Conservation (phyloP, 2,797 vertebrate genomes). For the Acrossocheilus fasciatus region DNA sequence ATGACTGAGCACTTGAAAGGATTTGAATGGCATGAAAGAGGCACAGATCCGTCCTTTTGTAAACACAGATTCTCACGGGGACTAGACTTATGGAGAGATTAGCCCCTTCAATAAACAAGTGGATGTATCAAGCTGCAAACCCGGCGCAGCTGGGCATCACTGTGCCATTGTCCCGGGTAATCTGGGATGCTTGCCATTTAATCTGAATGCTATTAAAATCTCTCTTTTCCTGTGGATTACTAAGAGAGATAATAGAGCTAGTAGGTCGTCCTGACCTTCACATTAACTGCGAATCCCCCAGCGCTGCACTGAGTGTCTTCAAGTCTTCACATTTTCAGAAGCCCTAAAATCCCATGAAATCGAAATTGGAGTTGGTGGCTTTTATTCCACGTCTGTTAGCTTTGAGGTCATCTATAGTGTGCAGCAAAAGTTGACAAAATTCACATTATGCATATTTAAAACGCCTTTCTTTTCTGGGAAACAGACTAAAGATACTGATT, state of each 20-base stretch:
- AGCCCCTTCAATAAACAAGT: conserved; percentile 58
- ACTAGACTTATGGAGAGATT: conserved; percentile 54
- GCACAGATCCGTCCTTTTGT: conserved; percentile 51
- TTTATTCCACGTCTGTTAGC: background rate
- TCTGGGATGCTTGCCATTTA: conserved; percentile 54
- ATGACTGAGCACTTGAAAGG: conserved; percentile 60
- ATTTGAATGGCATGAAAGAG: conserved; percentile 60
- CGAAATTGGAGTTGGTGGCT: background rate
- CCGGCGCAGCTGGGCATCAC: conserved; percentile 49
- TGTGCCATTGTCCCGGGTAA: conserved; percentile 48
- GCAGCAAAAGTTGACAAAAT: background rate
- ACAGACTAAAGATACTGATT: background rate
- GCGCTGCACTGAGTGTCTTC: conserved; percentile 3
- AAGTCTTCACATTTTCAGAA: conserved; percentile 27
- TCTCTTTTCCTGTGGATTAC: conserved; percentile 50
- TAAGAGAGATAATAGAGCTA: conserved; percentile 42
- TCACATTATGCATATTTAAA: background rate
- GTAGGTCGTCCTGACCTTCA: conserved; percentile 52
- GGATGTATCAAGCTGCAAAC: conserved; percentile 50
- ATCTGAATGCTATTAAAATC: conserved; percentile 56
- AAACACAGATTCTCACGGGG: conserved; percentile 54
- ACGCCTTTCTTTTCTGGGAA: background rate
- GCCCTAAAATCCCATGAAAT: background rate
- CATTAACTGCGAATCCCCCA: background rate
- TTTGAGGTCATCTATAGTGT: background rate